Evolutionary conservation across 2,113 vertebrate genomes (phyloP).

Genomic region (Cyprichromis sp.): DNA sequence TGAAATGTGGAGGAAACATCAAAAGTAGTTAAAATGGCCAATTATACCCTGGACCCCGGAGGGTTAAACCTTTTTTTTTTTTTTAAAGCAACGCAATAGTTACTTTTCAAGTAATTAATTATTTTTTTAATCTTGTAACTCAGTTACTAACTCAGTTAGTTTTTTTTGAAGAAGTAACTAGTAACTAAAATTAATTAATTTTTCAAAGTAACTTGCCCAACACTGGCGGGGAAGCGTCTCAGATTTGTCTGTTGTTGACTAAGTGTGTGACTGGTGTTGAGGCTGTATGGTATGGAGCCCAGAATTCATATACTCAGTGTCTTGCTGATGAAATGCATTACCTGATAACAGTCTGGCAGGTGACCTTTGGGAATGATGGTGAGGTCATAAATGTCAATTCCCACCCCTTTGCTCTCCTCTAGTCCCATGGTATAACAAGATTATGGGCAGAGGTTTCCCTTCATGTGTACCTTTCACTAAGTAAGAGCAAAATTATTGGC

Average conservation of each 20-base stretch:
- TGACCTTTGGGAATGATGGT: conserved; percentile 48
- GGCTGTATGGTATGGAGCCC: background rate
- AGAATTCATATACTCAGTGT: background rate
- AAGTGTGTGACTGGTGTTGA: background rate
- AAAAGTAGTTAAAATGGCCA: too few relatives aligned
- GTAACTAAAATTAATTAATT: too few relatives aligned
- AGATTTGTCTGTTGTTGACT: background rate
- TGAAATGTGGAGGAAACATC: too few relatives aligned
- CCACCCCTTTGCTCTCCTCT: conserved; percentile 42
- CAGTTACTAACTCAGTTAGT: too few relatives aligned
- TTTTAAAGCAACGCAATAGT: too few relatives aligned
- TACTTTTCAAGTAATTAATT: too few relatives aligned
- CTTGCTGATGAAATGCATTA: background rate
- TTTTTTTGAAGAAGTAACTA: too few relatives aligned
- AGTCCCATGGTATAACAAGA: conserved; percentile 66
- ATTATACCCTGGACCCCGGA: too few relatives aligned
- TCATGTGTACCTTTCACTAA: background rate
- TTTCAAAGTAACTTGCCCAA: too few relatives aligned
- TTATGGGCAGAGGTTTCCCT: conserved; percentile 36
- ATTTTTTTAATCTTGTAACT: too few relatives aligned
- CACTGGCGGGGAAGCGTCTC: background rate
- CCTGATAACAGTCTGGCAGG: conserved; percentile 24
- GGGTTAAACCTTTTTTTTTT: too few relatives aligned
- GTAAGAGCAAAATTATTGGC: conserved; percentile 33
- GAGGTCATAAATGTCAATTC: conserved; percentile 56